These are phyloP conservation scores for Luperina nickerlii DNA, from an alignment of 2,888 invertebrate genomes.

Conservation along the genomic window DNA sequence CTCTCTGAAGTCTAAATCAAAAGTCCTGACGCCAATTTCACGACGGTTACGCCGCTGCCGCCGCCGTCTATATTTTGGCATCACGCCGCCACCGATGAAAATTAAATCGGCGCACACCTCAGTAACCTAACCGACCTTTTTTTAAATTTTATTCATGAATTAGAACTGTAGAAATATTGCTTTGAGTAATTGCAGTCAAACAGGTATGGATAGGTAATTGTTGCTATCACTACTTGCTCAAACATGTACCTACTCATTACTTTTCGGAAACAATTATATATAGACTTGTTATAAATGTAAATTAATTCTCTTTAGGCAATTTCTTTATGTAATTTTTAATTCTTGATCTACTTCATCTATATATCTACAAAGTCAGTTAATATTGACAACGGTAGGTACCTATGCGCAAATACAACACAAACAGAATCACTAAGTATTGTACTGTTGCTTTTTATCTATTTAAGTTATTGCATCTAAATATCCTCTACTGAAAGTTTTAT, in stretches of 20 bases:
- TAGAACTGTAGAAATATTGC: not conserved
- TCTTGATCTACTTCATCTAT: not conserved
- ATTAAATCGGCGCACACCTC: too few relatives aligned
- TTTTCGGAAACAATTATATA: not conserved
- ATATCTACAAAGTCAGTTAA: not conserved
- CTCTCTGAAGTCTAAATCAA: too few relatives aligned
- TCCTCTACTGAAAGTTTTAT: not conserved
- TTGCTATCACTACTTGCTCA: not conserved
- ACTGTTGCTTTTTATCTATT: not conserved
- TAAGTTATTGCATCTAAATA: not conserved
- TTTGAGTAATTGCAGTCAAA: not conserved
- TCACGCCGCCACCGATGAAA: too few relatives aligned
- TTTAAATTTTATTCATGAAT: not conserved
- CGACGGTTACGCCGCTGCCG: too few relatives aligned
- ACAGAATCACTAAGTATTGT: not conserved
- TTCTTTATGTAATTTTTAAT: not conserved
- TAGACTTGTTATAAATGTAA: not conserved
- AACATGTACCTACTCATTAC: not conserved
- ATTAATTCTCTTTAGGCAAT: conserved; percentile 2
- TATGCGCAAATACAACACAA: not conserved
- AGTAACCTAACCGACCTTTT: not conserved
- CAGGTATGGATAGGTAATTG: not conserved
- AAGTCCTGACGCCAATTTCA: too few relatives aligned
- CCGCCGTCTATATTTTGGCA: too few relatives aligned
- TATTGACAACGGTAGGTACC: not conserved